Evolutionary conservation across 1,140 invertebrate genomes (phyloP), one percentile per base, ranked within the genome.

Genomic region (Carcinoscorpius rotundicauda): DNA sequence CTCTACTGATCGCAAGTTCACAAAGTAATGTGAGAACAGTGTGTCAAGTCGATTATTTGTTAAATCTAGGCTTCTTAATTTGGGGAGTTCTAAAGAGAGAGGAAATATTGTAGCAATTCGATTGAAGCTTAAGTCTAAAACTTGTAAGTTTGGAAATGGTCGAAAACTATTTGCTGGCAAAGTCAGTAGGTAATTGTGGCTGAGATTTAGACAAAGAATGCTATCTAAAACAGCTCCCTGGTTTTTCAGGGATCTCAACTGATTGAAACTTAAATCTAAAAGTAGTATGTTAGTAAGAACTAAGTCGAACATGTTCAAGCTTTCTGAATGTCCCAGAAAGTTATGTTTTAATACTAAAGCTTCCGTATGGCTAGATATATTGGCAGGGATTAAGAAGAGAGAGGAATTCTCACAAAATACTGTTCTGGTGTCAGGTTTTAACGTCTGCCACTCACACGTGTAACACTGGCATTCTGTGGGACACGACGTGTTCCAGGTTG

Each of bases 211-310:
- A n/a, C 52, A 62, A 11, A 10, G 4, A 5, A 62, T 10, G 51
- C 61, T 62, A 6, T 11, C 6, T 55, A 62, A n/a, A 50, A 10
- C n/a, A 5, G 49, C 51, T 52, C 61, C 61, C 10, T 10, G 5
- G 29, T 53, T 62, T 49, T 50, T 11, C 10, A 62, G 49, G 6
- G 49, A 52, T 49, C 55, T n/a, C n/a, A 62, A 49, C n/a, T 49
- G 52, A 57, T 62, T 62, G 29, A 51, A 57, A 62, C 61, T 62
- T 50, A 62, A 56, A n/a, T 62, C 61, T 9, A 62, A 51, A 10
- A 62, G 10, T 9, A 62, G 29, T 10, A 62, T 10, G 9, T 51
- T 3, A 4, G 49, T 48, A 10, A 62, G 50, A 50, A 62, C n/a
- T 10, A 62, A n/a, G 5, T 62, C 61, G 5, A 62, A 11, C n/a